Base-by-base conservation (phyloP, 2,797 vertebrate species). In the Austrolebias charrua region DNA sequence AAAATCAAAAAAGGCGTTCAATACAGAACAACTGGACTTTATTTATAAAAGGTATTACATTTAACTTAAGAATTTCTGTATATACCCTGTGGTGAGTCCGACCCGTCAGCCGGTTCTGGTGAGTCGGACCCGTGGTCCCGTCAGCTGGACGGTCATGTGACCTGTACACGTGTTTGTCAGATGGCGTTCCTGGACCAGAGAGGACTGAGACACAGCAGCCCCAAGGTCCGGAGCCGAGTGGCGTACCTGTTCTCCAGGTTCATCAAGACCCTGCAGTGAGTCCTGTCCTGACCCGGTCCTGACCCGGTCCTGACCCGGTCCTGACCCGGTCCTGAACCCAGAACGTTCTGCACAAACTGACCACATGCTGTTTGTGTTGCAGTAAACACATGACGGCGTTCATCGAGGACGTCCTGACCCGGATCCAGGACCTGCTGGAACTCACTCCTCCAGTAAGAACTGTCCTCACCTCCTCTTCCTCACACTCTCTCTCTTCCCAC, bases 381-480 rank as follows among this genome's bases (percentile, higher is more conserved):
- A 99, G 97, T 89, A 99, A 98, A 90, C 96, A 98, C 88, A 97
- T 98, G 96, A 98, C 94, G 64, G 87, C 95, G 24, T 99, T 95
- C 80, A 94, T 98, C 47, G 96, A 99, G 85, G 96, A 98, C 87
- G 95, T 99, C 86, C 86, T 99, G 81, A 95, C 93, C 69, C 88
- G 94, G 86, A 98, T 99, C 93, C 97, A 98, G 89, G 97, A 98
- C 85, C 93, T 98, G 66, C 88, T 99, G 72, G 94, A 95, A 24
- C 94, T 98, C 57, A 91, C 94, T 73, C 95, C 96, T 29, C 96
- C 96, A 19, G 97, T 99, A 76, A 94, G 95, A 28, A 29, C 35
- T 24, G 31, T 12, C 11, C 1, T 14, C 48, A 6, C 12, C 4
- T 3, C 11, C 3, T 4, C 4, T 3, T n/a, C 43, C 43, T 6